Conservation (phyloP, 1,140 invertebrate species). For the Coelopa frigida region DNA sequence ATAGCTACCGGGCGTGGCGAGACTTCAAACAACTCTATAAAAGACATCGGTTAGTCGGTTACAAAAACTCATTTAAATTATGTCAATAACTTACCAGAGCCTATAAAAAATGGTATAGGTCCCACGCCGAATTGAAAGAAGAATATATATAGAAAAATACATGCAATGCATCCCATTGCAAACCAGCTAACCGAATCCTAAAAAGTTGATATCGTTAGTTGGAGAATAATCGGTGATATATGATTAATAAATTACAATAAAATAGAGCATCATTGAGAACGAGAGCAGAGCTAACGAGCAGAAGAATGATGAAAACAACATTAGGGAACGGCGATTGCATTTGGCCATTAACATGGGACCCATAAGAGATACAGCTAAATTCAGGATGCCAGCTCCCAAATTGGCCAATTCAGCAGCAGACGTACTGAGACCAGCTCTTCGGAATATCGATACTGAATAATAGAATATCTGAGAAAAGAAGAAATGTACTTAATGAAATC, state of each 20-base stretch:
- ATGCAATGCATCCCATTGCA: conserved; percentile 54
- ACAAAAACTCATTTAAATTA: conserved; percentile 13
- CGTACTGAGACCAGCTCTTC: conserved; percentile 50
- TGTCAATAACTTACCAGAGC: conserved; percentile 24
- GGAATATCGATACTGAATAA: conserved; percentile 65
- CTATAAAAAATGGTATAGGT: conserved; percentile 81
- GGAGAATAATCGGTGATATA: too few species aligned
- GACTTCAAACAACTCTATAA: conserved; percentile 76
- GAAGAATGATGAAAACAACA: conserved; percentile 50
- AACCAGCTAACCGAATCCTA: conserved; percentile 55
- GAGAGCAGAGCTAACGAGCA: conserved; percentile 49
- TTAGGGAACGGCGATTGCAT: conserved; percentile 50
- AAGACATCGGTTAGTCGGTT: too few species aligned
- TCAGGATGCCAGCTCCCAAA: conserved; percentile 59
- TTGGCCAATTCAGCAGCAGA: conserved; percentile 56
- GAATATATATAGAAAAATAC: conserved; percentile 67
- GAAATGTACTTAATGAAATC: neutral
- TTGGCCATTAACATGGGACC: conserved; percentile 52
- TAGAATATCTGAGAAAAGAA: conserved; percentile 57
- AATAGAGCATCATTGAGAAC: conserved; percentile 49
- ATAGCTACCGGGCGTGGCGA: conserved; percentile 75
- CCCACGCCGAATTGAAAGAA: conserved; percentile 75
- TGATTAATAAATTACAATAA: conserved; percentile 56
- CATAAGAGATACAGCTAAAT: conserved; percentile 56
- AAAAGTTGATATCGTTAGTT: too few species aligned